Evolutionary conservation across 2,797 vertebrate species (phyloP).

Genomic region (Babyrousa celebensis): DNA sequence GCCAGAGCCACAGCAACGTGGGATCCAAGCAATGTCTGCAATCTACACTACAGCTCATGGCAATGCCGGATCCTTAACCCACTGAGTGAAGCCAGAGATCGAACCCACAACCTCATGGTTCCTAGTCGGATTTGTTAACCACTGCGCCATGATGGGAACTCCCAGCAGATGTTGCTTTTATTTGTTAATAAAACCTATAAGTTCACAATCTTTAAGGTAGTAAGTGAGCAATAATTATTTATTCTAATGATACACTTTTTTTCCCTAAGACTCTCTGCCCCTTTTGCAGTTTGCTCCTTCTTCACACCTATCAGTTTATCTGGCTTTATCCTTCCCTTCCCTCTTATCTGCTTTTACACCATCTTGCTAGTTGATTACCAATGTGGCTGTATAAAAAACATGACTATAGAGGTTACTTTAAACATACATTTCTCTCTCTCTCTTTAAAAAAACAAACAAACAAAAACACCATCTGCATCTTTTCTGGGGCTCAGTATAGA

Average conservation of each 20-base stretch:
- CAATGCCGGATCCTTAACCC: no score
- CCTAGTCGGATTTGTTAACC: no score
- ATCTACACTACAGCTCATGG: no score
- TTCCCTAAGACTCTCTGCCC: neutral
- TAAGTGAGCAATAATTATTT: neutral
- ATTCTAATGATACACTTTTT: neutral
- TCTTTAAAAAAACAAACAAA: neutral
- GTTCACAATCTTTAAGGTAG: neutral
- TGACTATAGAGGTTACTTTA: neutral
- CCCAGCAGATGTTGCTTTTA: constrained; percentile 13
- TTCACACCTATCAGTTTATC: neutral
- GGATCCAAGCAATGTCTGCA: no score
- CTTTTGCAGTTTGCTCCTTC: neutral
- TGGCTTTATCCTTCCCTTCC: neutral
- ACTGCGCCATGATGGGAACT: no score
- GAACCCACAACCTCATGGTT: no score
- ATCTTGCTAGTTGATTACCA: neutral
- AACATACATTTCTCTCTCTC: neutral
- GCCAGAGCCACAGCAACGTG: no score
- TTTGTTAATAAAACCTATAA: constrained; percentile 41
- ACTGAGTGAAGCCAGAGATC: no score
- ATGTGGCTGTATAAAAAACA: neutral
- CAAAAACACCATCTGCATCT: neutral
- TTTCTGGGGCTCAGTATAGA: neutral
- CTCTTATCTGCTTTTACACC: neutral